Conservation (phyloP, 2,888 invertebrate genomes). For the Brachylomia viminalis region DNA sequence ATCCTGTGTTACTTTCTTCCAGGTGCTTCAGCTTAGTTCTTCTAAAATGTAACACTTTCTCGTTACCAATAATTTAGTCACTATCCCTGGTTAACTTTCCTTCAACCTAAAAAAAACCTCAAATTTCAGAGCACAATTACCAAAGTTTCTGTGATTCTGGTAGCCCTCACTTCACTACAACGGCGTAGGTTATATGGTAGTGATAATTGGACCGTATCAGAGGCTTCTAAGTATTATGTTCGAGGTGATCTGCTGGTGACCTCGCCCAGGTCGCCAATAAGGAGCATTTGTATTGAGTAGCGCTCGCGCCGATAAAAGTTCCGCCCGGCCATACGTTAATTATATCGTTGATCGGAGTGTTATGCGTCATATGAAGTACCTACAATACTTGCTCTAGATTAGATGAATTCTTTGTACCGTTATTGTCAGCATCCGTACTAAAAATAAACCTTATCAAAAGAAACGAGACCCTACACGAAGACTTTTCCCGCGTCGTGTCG, state of each 20-base stretch:
- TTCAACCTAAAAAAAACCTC: not conserved
- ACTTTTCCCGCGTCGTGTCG: not conserved
- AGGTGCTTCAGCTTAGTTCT: not conserved
- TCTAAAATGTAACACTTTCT: not conserved
- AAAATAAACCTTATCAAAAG: slow-evolving; percentile 4
- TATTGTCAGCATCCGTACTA: slow-evolving; percentile 12
- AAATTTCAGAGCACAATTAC: not conserved
- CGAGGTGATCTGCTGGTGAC: slow-evolving; percentile 80
- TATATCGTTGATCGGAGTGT: slow-evolving; percentile 45
- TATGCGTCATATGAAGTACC: slow-evolving; percentile 27
- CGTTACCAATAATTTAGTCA: not conserved
- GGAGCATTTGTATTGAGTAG: slow-evolving; percentile 54
- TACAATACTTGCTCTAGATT: slow-evolving; percentile 10
- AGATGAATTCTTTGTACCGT: slow-evolving; percentile 15
- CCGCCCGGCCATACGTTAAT: slow-evolving; percentile 35
- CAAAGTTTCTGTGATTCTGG: not conserved
- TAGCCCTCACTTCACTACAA: slow-evolving; percentile 39
- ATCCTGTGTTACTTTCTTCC: not conserved
- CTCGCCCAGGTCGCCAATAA: slow-evolving; percentile 72
- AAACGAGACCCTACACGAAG: slow-evolving; percentile 7
- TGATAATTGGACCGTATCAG: slow-evolving; percentile 77
- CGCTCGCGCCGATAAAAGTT: slow-evolving; percentile 36
- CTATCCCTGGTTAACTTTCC: no score
- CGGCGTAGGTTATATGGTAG: slow-evolving; percentile 63
- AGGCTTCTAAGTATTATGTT: slow-evolving; percentile 71